Percentiles rank a stretch among this genome's conserved stretches.
These are phyloP conservation scores for Palaemon carinicauda DNA, from an alignment of 1,140 invertebrate genomes.

Conservation along the genomic window DNA sequence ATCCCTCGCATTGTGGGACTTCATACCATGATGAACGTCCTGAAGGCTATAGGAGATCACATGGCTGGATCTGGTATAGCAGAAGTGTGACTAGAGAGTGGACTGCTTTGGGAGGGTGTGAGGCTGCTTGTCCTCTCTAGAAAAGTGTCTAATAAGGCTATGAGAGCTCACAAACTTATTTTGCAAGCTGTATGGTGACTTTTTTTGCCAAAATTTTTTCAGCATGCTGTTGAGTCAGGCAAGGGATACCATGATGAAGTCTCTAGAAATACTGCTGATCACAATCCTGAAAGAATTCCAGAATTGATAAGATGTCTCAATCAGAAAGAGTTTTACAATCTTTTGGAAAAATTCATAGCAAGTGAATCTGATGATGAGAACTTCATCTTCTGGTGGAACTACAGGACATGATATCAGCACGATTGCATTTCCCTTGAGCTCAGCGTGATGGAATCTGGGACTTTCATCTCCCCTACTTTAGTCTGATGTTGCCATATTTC, in stretches of 20 bases:
- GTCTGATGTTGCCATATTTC: background rate
- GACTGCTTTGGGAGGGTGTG: background rate
- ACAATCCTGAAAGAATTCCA: background rate
- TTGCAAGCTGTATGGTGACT: background rate
- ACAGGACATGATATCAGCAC: no score
- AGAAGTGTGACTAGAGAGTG: constrained; percentile 14
- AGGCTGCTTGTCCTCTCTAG: background rate
- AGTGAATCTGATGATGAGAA: no score
- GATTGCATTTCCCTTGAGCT: background rate
- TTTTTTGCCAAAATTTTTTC: background rate
- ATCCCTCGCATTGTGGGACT: constrained; percentile 23
- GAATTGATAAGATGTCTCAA: background rate
- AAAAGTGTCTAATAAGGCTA: no score
- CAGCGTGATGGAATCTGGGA: background rate
- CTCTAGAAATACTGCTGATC: background rate
- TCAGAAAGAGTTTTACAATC: background rate
- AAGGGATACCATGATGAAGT: background rate
- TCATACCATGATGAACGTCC: constrained; percentile 7
- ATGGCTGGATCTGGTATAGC: constrained; percentile 6
- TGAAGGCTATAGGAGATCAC: background rate
- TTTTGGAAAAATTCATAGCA: no score
- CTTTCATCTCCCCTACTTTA: background rate
- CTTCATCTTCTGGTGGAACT: no score
- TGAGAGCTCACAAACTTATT: no score
- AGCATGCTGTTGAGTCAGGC: background rate